Conservation (phyloP, 2,888 invertebrate species). For the Epiblema foenella region DNA sequence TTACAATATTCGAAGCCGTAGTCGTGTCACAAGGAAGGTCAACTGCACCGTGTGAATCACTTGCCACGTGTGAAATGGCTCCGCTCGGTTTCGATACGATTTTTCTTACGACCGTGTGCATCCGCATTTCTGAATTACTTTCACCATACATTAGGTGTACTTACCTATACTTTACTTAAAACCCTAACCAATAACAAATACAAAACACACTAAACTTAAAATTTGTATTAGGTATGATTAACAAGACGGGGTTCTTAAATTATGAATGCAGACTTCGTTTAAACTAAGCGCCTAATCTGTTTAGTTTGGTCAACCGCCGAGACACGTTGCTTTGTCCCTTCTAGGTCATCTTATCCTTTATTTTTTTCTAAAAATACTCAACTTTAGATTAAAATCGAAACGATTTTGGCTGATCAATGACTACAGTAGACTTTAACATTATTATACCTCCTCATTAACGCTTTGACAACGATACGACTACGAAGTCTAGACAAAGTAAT, state of each 20-base stretch:
- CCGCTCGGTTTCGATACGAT: conserved; percentile 50
- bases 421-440: conserved; percentile 4
- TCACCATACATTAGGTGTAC: neutral
- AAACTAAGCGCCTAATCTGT: neutral
- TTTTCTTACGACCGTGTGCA: conserved; percentile 58
- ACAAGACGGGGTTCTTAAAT: neutral
- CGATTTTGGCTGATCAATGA: conserved; percentile 5
- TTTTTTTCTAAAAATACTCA: neutral
- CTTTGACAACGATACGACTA: conserved; percentile 30
- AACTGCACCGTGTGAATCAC: conserved; percentile 39
- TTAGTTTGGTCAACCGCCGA: neutral
- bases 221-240: neutral
- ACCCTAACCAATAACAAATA: neutral
- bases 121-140: conserved; percentile 50
- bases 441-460: conserved; percentile 14
- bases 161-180: neutral
- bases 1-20: conserved; percentile 33
- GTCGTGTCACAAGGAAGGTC: conserved; percentile 28
- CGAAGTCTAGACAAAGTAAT: conserved; percentile 36
- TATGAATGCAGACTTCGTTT: conserved; percentile 6
- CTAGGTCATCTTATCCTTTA: neutral
- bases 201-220: neutral
- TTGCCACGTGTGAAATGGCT: conserved; percentile 51
- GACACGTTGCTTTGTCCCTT: neutral
- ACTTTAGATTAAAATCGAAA: neutral